A percentile compares a stretch with the other conserved stretches of the same genome.
phyloP scores from a whole-genome alignment of 2,113 vertebrate species.

The Ameiurus melas region DNA sequence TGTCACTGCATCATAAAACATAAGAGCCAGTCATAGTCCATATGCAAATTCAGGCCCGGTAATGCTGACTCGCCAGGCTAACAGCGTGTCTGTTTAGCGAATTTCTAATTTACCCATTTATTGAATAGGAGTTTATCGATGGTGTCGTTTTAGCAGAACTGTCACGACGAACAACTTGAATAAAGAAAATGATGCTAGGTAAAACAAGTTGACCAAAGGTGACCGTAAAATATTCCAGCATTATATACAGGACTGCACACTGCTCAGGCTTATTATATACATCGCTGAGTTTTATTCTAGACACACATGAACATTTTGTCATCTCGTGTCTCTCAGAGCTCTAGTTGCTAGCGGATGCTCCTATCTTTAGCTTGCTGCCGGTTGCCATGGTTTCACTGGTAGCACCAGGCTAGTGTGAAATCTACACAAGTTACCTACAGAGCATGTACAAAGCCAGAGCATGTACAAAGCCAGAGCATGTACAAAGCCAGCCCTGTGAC shows the following conservation, averaged over 20 bases:
- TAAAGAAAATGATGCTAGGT: not conserved
- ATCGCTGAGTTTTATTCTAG: not conserved
- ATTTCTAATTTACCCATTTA: not conserved
- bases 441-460: not conserved
- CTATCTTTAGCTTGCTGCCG: not conserved
- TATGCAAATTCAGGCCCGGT: not conserved
- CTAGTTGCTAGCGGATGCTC: not conserved
- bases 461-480: no score
- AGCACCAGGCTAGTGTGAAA: not conserved
- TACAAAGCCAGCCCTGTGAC: not conserved
- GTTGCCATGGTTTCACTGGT: slow-evolving; percentile 17
- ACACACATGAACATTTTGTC: not conserved
- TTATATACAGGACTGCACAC: not conserved
- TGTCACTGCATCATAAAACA: not conserved
- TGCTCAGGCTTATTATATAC: not conserved
- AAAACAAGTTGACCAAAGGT: not conserved
- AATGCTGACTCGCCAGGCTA: not conserved
- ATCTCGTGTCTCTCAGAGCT: not conserved
- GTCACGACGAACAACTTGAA: not conserved
- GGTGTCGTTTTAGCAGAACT: not conserved
- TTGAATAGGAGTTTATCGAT: not conserved
- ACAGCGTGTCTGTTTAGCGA: not conserved
- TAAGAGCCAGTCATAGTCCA: not conserved
- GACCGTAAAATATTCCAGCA: not conserved
- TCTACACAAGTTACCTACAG: not conserved